Percentiles rank a stretch among this genome's conserved stretches.
phyloP scores from a whole-genome alignment of 64 coral and sea anemone species.

The Actinia equina region DNA sequence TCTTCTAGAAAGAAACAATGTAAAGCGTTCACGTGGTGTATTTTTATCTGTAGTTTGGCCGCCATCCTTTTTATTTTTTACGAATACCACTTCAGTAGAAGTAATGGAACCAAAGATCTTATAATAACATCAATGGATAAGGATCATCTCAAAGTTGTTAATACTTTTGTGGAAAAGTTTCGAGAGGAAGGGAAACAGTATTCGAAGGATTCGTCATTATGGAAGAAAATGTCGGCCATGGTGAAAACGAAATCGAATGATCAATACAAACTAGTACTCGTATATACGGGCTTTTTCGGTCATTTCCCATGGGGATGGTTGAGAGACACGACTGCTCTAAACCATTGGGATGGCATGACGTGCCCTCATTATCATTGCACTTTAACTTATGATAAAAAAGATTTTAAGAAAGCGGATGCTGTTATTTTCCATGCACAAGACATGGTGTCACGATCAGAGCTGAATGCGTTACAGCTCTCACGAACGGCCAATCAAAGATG shows the following conservation, averaged over 20 bases:
- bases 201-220: background rate
- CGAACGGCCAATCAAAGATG: slow-evolving; percentile 13
- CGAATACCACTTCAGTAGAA: background rate
- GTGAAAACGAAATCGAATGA: background rate
- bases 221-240: background rate
- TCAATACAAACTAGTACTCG: slow-evolving; percentile 24
- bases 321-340: background rate
- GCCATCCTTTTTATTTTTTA: background rate
- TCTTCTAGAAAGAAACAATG: background rate
- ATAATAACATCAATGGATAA: background rate
- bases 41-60: background rate
- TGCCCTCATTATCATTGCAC: slow-evolving; percentile 7
- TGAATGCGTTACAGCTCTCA: slow-evolving; percentile 14
- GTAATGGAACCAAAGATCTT: background rate
- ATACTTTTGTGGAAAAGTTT: background rate
- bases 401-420: background rate
- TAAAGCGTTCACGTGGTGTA: background rate
- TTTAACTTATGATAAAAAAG: slow-evolving; percentile 20
- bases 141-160: background rate
- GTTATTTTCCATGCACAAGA: slow-evolving; percentile 24
- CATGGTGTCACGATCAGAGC: background rate
- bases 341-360: slow-evolving; percentile 20
- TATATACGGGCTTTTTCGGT: slow-evolving; percentile 38
- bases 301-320: slow-evolving; percentile 14
- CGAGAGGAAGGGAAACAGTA: background rate